phyloP scores from a whole-genome alignment of 2,797 vertebrate species.

The Cuculus canorus region DNA sequence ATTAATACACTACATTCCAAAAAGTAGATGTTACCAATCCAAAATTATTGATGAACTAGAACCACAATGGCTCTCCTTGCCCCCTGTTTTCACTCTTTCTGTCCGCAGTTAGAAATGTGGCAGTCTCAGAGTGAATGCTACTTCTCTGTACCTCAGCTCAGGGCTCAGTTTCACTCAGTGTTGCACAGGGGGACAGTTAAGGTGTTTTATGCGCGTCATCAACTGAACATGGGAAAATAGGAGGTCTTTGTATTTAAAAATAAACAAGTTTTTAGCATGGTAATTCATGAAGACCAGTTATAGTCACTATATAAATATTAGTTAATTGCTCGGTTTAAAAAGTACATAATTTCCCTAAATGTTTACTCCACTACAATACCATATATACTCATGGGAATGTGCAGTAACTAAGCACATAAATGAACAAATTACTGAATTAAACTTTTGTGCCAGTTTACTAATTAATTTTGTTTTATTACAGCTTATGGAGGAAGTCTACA shows the following conservation, averaged over 20 bases:
- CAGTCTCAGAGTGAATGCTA: neutral
- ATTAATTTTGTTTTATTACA: constrained; percentile 52
- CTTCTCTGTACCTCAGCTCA: neutral
- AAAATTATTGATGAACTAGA: neutral
- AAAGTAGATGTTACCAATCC: neutral
- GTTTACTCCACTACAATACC: neutral
- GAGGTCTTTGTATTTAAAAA: neutral
- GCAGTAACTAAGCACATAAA: neutral
- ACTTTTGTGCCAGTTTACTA: neutral
- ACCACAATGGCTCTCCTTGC: neutral
- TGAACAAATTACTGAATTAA: neutral
- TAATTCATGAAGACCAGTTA: neutral
- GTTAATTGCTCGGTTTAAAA: neutral
- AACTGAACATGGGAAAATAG: neutral
- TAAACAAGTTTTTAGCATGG: neutral
- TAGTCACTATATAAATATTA: neutral
- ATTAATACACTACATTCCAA: neutral
- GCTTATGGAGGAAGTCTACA: constrained; percentile 19
- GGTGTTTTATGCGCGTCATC: neutral
- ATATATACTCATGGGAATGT: neutral
- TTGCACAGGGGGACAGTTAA: neutral
- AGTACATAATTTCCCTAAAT: neutral
- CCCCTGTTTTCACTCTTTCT: neutral
- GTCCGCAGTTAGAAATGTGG: neutral
- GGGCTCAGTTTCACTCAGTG: neutral